phyloP scores from a whole-genome alignment of 2,113 vertebrate genomes.

The Elachura formosa region DNA sequence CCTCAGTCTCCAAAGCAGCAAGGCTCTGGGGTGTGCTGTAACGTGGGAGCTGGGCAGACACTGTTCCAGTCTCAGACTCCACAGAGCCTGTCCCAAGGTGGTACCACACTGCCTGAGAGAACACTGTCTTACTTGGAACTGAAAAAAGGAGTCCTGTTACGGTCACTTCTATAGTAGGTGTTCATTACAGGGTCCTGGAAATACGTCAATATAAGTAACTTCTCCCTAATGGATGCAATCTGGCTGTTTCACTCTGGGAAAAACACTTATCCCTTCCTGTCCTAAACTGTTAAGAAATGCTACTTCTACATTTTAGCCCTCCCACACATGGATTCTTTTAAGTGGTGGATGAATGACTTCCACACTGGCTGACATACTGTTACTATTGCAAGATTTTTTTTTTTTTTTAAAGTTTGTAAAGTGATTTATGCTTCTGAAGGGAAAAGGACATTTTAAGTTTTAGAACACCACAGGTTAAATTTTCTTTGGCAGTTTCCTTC shows the following conservation, averaged over 20 bases:
- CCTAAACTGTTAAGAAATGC: neutral
- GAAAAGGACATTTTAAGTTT: neutral
- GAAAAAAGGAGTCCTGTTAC: neutral
- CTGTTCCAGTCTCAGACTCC: neutral
- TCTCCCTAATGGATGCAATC: neutral
- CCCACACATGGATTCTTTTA: neutral
- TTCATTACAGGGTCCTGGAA: neutral
- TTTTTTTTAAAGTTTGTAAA: neutral
- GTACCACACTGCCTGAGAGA: neutral
- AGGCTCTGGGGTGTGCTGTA: neutral
- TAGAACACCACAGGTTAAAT: neutral
- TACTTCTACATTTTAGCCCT: neutral
- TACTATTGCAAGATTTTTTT: neutral
- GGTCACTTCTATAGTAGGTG: neutral
- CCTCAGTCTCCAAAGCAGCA: neutral
- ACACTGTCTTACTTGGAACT: neutral
- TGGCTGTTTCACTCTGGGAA: neutral
- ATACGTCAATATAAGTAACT: neutral
- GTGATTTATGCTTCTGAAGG: neutral
- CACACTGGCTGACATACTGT: neutral
- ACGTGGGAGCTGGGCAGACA: accelerated
- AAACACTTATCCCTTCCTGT: neutral
- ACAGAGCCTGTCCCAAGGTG: neutral
- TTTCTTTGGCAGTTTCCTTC: neutral
- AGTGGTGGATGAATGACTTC: neutral